Percentiles rank a stretch among this genome's conserved stretches.
phyloP scores from a whole-genome alignment of 2,888 invertebrate genomes.

The Patella pellucida region DNA sequence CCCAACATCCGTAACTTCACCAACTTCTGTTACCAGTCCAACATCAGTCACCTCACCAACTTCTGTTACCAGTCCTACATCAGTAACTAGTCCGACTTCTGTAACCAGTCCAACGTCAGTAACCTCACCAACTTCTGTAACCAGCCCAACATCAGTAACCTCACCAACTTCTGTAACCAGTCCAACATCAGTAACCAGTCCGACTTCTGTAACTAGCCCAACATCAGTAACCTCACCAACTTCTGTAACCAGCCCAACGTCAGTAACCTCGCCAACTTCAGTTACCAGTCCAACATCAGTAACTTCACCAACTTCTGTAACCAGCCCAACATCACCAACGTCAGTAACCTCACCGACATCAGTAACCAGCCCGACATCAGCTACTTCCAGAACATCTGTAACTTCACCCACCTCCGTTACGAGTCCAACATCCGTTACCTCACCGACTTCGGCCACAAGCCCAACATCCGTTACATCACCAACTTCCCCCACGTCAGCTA shows the following conservation, averaged over 20 bases:
- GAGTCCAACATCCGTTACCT: not conserved
- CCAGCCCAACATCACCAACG: too few relatives aligned
- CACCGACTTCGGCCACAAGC: not conserved
- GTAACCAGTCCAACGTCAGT: too few relatives aligned
- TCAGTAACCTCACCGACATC: not conserved
- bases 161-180: too few relatives aligned
- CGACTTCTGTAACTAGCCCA: too few relatives aligned
- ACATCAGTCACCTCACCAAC: not conserved
- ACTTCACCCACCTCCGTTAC: not conserved
- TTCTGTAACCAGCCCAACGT: not conserved
- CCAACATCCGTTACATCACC: not conserved
- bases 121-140: too few relatives aligned
- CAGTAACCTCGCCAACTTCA: not conserved
- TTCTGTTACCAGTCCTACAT: not conserved
- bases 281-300: not conserved
- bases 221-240: not conserved
- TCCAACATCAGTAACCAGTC: too few relatives aligned
- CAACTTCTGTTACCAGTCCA: not conserved
- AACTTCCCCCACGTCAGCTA: too few relatives aligned
- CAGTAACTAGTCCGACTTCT: too few relatives aligned
- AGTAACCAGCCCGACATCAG: not conserved
- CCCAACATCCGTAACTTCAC: not conserved
- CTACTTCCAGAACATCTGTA: too few relatives aligned
- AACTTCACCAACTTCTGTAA: not conserved
- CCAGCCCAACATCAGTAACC: too few relatives aligned